Base-by-base conservation (phyloP, 1,140 invertebrate species). In the Triops longicaudatus region DNA sequence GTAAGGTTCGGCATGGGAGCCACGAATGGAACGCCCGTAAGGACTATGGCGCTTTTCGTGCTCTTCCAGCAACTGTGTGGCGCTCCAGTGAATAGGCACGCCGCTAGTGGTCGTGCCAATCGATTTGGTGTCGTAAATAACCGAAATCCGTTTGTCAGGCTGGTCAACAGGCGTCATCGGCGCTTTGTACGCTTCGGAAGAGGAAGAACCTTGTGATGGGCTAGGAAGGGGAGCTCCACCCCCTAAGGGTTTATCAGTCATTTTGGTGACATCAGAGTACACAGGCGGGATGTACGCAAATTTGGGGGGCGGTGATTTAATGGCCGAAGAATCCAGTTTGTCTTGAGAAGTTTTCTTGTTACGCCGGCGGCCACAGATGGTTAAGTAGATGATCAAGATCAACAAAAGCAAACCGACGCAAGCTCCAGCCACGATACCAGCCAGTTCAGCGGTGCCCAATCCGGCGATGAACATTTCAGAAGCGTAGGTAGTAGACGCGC, bases 31-130 rank as follows among this genome's bases (percentile, higher is more conserved):
- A 9, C 37, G 78, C 12, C 72, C 80, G 73, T 81, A 85, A 0
- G 87, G 87, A 79, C 86, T 87, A 50, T 85, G 85, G 43, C 87
- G 82, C 31, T 86, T 83, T 80, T 89, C 88, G 78, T 89, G 88
- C 81, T 88, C 88, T 79, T 87, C 86, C 3, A 89, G 81, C 10
- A 89, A 81, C 81, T 88, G 87, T 11, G 86, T 87, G 5, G 88
- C 88, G 31, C 86, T 86, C 88, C 88, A 89, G 26, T 78, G 78
- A 26, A 78, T 75, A 14, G 78, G 78, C 26, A 76, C 74, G 22
- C 37, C 43, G 22, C 73, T 73, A 26, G 42, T 28, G 74, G 74
- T 28, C 43, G 41, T 41, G 12, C 37, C 26, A 26, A 43, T 75
- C 10, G 37, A 42, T 73, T 76, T 22, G 1, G 63, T 73, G 14